Evolutionary conservation across 1,140 invertebrate genomes (phyloP), one percentile per base, ranked within the genome.

Genomic region (Drosophila truncata): DNA sequence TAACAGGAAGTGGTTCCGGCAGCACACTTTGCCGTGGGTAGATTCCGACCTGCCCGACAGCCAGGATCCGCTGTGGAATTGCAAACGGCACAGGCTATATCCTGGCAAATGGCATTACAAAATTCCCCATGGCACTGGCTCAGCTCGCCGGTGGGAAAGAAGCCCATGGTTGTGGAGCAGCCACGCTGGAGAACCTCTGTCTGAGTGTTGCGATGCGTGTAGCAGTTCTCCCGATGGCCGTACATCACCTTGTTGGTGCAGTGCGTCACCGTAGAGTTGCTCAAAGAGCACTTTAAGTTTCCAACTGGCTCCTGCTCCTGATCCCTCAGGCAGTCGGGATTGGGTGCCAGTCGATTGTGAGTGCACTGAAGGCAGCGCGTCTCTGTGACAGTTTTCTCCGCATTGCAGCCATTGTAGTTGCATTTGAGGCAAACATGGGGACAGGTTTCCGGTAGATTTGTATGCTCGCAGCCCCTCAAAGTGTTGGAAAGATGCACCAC

Each of bases 401-500:
- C 55, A 37, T 92, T 92, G 55, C 91, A 92, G 7, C 86, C 91
- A 29, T 91, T 88, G 50, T 81, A 85, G 64, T 92, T 91, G 82
- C 91, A 92, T 65, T 92, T 92, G 23, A 91, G 70, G 64, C 91
- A 92, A 3, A 91, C 75, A 18, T 92, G 81, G 10, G 91, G 83
- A 54, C 91, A 92, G 11, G 47, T 69, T 0, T 3, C 31, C 0
- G 86, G 78, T 20, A 82, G 54, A 64, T 88, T 73, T 0, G 84
- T 69, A 14, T 82, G 29, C 66, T 91, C 91, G 44, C 91, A 92
- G n/a, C 91, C 91, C 0, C 91, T 72, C 29, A 52, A 62, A 8
- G 91, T 88, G 42, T 91, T 91, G 31, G 64, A 62, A 23, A 85
- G 8, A 4, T 85, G 73, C 5, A 91, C 0, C 2, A 92, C 63